Percentiles rank a stretch among this genome's conserved stretches.
Conservation (phyloP, 2,888 invertebrate species). For the Athrips mouffetella region DNA sequence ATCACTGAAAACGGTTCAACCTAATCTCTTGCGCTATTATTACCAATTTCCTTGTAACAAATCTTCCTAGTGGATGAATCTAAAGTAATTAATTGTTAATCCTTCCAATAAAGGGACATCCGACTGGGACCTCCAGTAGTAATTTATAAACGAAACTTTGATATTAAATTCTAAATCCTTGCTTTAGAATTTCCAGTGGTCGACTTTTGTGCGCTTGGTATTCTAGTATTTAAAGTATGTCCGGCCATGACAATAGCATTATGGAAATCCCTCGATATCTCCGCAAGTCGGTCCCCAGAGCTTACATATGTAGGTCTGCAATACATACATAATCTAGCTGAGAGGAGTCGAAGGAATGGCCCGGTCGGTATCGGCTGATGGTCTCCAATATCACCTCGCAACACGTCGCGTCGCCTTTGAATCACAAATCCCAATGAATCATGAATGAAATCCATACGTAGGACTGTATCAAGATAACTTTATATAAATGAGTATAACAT, state of each 20-base stretch:
- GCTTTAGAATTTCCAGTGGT: background rate
- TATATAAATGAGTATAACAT: background rate
- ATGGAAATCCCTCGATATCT: constrained; percentile 14
- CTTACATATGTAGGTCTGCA: constrained; percentile 19
- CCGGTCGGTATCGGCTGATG: constrained; percentile 7
- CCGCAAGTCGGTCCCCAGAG: background rate
- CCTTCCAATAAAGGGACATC: background rate
- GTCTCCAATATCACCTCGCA: constrained; percentile 9
- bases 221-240: background rate
- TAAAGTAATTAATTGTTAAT: constrained; percentile 16
- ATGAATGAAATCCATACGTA: constrained; percentile 11
- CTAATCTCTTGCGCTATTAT: constrained; percentile 34
- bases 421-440: constrained; percentile 16
- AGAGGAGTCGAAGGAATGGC: constrained; percentile 10
- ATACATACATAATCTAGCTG: constrained; percentile 20
- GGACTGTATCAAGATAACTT: background rate
- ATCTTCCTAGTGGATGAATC: constrained; percentile 8
- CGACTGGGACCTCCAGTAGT: background rate
- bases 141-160: background rate
- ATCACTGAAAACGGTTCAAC: constrained; percentile 42
- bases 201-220: background rate
- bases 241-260: constrained; percentile 12
- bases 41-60: constrained; percentile 37
- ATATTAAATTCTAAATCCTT: background rate
- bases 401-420: constrained; percentile 9